These are phyloP conservation scores for Coreoperca whiteheadi DNA, from an alignment of 2,113 vertebrate genomes.

Conservation along the genomic window DNA sequence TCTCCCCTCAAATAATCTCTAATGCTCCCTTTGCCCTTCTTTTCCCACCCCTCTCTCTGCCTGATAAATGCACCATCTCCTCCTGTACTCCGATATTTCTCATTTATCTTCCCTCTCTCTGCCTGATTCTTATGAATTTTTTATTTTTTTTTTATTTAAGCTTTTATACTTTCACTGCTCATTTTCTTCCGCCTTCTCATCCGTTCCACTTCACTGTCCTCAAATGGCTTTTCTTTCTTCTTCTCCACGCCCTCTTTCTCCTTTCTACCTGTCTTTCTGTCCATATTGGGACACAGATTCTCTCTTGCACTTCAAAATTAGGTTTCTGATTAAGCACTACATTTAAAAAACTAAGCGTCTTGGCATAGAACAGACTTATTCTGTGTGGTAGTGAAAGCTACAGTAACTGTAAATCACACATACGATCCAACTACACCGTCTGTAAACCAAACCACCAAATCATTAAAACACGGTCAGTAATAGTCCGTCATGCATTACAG, in stretches of 20 bases:
- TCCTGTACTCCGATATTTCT: conserved; percentile 38
- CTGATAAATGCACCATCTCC: conserved; percentile 41
- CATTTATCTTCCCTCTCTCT: conserved; percentile 36
- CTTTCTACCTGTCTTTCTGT: conserved; percentile 43
- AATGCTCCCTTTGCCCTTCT: conserved; percentile 27
- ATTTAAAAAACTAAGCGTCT: conserved; percentile 19
- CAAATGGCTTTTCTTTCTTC: conserved; percentile 42
- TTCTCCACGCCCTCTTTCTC: not conserved
- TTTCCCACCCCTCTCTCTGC: not conserved
- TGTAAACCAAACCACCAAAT: conserved; percentile 30
- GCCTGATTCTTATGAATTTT: conserved; percentile 64
- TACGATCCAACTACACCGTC: conserved; percentile 13
- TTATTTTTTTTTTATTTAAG: conserved; percentile 68
- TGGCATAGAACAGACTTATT: conserved; percentile 23
- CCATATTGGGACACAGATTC: conserved; percentile 28
- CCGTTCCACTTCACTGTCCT: conserved; percentile 60
- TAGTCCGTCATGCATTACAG: not conserved
- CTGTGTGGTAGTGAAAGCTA: conserved; percentile 32
- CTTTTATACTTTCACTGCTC: conserved; percentile 56
- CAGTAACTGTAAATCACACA: conserved; percentile 46
- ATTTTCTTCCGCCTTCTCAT: conserved; percentile 43
- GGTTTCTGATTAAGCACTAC: conserved; percentile 21
- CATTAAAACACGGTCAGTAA: conserved; percentile 11
- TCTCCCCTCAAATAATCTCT: conserved; percentile 48
- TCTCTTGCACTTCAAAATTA: conserved; percentile 8